A percentile compares a stretch with the other conserved stretches of the same genome.
phyloP scores from a whole-genome alignment of 35 echinoderm and acorn worm genomes.

The Patiria miniata region DNA sequence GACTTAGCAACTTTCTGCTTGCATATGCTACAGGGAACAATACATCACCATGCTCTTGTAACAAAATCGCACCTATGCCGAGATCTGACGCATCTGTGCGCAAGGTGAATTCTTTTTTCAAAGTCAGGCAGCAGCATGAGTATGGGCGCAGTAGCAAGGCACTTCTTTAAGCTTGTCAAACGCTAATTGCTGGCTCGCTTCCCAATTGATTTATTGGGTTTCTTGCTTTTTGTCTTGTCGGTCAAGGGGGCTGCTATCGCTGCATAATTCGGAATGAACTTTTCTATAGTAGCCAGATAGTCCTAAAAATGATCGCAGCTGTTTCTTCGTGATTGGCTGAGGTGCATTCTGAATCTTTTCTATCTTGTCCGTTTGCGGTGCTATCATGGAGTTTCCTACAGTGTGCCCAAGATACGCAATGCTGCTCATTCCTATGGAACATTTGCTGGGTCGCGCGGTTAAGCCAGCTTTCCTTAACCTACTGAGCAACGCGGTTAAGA shows the following conservation, averaged over 20 bases:
- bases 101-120: conserved; percentile 45
- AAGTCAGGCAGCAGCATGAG: too few relatives aligned
- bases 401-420: conserved; percentile 65
- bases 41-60: too few relatives aligned
- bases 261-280: conserved; percentile 56
- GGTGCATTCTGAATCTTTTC: conserved; percentile 49
- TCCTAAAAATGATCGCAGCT: too few relatives aligned
- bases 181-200: conserved; percentile 37
- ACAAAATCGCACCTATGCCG: too few relatives aligned
- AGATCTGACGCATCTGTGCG: conserved; percentile 62
- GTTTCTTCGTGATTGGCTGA: conserved; percentile 38
- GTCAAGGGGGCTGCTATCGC: conserved; percentile 48
- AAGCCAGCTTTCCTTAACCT: conserved; percentile 29
- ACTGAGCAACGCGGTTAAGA: not conserved
- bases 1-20: too few relatives aligned
- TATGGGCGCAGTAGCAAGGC: too few relatives aligned
- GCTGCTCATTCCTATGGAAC: conserved; percentile 38
- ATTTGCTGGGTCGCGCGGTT: too few relatives aligned
- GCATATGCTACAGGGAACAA: too few relatives aligned
- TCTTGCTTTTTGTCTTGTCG: too few relatives aligned
- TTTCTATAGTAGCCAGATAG: too few relatives aligned
- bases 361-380: conserved; percentile 45
- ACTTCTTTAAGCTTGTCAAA: conserved; percentile 45
- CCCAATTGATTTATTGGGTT: conserved; percentile 55
- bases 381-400: conserved; percentile 34